These are phyloP conservation scores for Augiades crinisus DNA, from an alignment of 2,888 invertebrate genomes.

Conservation along the genomic window DNA sequence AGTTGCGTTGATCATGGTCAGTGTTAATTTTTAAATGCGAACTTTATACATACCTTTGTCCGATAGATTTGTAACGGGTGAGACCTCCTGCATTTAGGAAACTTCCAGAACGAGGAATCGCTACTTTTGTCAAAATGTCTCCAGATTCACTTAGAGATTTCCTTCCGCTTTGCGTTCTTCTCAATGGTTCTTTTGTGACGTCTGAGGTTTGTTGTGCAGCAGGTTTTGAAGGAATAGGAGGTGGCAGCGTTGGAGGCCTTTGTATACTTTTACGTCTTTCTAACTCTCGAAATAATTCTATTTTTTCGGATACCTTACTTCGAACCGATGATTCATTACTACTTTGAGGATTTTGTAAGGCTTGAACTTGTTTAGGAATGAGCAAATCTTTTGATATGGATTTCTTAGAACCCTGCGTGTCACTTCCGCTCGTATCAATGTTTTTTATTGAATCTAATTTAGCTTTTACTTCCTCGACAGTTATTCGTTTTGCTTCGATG, in stretches of 20 bases:
- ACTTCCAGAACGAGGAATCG: slow-evolving; percentile 92
- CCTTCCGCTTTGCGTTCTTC: slow-evolving; percentile 72
- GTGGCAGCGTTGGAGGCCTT: slow-evolving; percentile 73
- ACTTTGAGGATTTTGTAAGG: slow-evolving; percentile 44
- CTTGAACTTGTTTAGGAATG: slow-evolving; percentile 40
- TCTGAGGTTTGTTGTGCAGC: slow-evolving; percentile 49
- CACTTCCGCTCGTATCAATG: slow-evolving; percentile 68
- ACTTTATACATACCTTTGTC: slow-evolving; percentile 75
- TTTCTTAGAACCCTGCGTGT: slow-evolving; percentile 78
- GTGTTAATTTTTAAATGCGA: background rate
- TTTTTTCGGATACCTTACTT: slow-evolving; percentile 78
- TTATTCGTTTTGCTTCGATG: slow-evolving; percentile 66
- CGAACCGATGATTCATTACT: slow-evolving; percentile 69
- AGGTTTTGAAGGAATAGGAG: slow-evolving; percentile 71
- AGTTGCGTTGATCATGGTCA: background rate
- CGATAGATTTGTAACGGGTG: slow-evolving; percentile 87
- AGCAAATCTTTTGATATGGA: slow-evolving; percentile 51
- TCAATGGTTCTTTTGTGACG: slow-evolving; percentile 59
- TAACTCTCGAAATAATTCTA: slow-evolving; percentile 71
- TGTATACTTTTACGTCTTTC: slow-evolving; percentile 71
- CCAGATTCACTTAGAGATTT: slow-evolving; percentile 83
- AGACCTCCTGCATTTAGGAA: slow-evolving; percentile 91
- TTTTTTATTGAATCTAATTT: slow-evolving; percentile 76
- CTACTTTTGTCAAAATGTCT: slow-evolving; percentile 92
- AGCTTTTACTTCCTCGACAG: slow-evolving; percentile 81